Evolutionary conservation across 37 sponge, comb jelly and placozoan genomes (phyloP), one percentile per base, ranked within the genome.

Genomic region (Chondrosia reniformis): DNA sequence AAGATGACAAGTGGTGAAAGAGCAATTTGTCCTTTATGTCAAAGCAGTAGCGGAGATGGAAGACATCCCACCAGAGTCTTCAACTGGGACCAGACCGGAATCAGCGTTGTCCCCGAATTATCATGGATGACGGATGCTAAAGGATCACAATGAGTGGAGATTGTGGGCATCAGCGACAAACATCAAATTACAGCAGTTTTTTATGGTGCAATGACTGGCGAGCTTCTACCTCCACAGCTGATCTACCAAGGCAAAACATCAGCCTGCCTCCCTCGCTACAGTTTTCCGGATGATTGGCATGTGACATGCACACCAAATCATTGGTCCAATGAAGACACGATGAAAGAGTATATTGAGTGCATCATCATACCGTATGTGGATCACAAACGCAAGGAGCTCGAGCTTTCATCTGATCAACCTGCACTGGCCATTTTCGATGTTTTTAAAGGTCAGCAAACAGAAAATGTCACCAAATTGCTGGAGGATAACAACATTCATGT

Each of bases 61-160:
- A 46, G 85, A 84, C 17, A 78, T 79, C 21, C 79, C 85, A 56
- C 74, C 62, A 8, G 67, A 76, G 30, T 76, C 28, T 66, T 83
- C 42, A 83, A 83, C 32, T 76, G 84, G 84, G 77, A 83, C 55
- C 78, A 84, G 71, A 84, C 84, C 5, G 78, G 73, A 17, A 54
- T 83, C 30, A 74, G 76, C 37, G 62, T 75, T 43, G 83, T 82
- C 5, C 83, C 76, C 19, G 83, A 63, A 24, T 83, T 78, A 45
- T 66, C 77, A 15, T 83, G 77, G 83, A 83, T 58, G 9, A 83
- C 76, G 83, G 83, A 83, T 9, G 19, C 33, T 2, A 75, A 75
- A 45, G 76, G 83, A 63, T 45, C 76, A 41, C 75, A 83, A 30
- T n/a, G 77, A 67, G 69, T 83, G n/a, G 67, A 75, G 25, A 82